Evolutionary conservation across 2,113 vertebrate species (phyloP).

Genomic region (Nyctibius bracteatus): DNA sequence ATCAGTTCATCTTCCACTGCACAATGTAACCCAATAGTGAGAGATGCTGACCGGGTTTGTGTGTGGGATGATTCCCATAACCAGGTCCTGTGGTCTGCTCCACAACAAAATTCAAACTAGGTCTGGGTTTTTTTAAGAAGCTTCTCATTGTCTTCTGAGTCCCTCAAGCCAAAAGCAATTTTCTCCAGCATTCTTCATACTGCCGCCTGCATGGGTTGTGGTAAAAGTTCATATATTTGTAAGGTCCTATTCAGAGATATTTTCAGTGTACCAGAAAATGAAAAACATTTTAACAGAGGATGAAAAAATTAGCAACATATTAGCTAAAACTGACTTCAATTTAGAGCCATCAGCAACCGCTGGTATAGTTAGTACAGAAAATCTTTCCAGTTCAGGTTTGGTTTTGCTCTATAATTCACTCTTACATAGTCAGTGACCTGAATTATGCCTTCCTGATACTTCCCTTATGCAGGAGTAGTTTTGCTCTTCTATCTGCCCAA

Average conservation of each 20-base stretch:
- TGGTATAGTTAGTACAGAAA: background rate
- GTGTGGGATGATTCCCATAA: background rate
- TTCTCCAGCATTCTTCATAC: conserved; percentile 10
- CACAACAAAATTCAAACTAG: background rate
- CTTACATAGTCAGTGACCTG: background rate
- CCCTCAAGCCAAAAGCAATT: conserved; percentile 1
- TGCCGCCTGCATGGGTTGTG: background rate
- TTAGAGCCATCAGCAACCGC: background rate
- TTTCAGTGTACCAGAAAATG: conserved; percentile 39
- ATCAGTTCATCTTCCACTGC: background rate
- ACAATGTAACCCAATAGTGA: background rate
- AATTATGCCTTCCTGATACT: background rate
- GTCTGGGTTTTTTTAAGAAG: background rate
- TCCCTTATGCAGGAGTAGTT: background rate
- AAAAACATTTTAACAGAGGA: conserved; percentile 23
- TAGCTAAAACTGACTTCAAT: conserved; percentile 22
- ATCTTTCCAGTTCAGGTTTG: background rate
- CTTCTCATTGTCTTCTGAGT: conserved; percentile 25
- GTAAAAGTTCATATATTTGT: conserved; percentile 20
- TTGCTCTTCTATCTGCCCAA: background rate
- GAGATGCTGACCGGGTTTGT: background rate
- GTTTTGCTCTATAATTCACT: background rate
- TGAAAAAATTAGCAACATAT: conserved; percentile 25
- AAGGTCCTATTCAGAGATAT: conserved; percentile 36
- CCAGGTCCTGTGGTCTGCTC: background rate